phyloP scores from a whole-genome alignment of 2,113 vertebrate genomes.

The Murina feae region DNA sequence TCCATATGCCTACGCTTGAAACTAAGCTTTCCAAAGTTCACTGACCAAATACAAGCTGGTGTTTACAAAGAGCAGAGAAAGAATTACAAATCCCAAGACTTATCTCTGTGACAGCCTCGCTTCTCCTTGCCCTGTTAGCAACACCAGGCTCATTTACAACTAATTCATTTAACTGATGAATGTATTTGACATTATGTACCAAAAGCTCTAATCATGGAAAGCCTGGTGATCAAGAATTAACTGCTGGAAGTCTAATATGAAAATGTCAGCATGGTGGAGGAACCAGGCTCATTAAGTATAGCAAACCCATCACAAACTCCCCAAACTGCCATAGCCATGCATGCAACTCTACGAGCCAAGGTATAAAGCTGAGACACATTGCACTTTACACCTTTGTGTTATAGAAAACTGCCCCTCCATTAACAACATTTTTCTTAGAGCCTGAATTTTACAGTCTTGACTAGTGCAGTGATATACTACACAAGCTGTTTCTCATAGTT shows the following conservation, averaged over 20 bases:
- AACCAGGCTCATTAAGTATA: constrained; percentile 58
- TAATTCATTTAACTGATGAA: constrained; percentile 69
- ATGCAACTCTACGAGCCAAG: not conserved
- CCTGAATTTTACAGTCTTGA: constrained; percentile 50
- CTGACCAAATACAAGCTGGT: not conserved
- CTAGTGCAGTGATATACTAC: constrained; percentile 23
- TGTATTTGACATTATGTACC: constrained; percentile 70
- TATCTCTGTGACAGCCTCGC: not conserved
- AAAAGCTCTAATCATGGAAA: constrained; percentile 74
- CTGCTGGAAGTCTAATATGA: constrained; percentile 77
- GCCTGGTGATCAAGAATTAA: constrained; percentile 76
- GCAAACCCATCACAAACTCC: constrained; percentile 51
- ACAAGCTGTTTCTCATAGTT: not conserved
- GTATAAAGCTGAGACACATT: not conserved
- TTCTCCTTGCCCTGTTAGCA: constrained; percentile 7
- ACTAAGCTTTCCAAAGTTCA: not conserved
- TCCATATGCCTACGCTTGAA: not conserved
- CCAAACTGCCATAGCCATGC: constrained; percentile 6
- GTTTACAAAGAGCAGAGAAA: not conserved
- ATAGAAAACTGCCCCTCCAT: constrained; percentile 57
- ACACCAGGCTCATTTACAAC: constrained; percentile 62
- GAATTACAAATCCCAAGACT: not conserved
- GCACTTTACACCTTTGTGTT: not conserved
- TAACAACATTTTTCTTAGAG: constrained; percentile 47
- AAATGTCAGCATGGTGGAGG: constrained; percentile 74